Conservation (phyloP, 2,888 invertebrate species). For the Drosophila robusta region DNA sequence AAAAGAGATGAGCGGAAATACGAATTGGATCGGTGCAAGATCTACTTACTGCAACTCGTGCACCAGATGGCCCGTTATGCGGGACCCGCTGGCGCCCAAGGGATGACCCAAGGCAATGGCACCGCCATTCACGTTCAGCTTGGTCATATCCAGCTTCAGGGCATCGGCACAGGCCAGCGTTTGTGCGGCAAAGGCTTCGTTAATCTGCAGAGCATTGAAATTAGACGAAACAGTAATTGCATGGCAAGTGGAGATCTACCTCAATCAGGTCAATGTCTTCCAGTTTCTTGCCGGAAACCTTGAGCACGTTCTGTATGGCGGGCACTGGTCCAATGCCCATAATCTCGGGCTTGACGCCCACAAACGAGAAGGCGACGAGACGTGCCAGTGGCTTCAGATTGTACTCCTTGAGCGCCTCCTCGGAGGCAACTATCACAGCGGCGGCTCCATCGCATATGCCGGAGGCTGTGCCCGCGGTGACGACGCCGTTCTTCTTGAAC, state of each 20-base stretch:
- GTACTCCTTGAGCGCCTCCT: constrained; percentile 92
- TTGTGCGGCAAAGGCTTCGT: constrained; percentile 99
- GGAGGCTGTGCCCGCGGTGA: constrained; percentile 97
- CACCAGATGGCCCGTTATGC: constrained; percentile 95
- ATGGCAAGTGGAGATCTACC: constrained; percentile 85
- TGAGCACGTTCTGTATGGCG: constrained; percentile 94
- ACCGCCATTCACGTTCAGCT: constrained; percentile 97
- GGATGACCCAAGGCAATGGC: constrained; percentile 99
- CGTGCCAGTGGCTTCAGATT: constrained; percentile 95
- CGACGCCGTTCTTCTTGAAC: constrained; percentile 97
- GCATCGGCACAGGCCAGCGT: constrained; percentile 96
- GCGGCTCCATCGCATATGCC: constrained; percentile 99
- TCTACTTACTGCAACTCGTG: constrained; percentile 93
- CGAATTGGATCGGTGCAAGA: background rate
- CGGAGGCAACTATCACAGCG: constrained; percentile 95
- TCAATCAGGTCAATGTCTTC: constrained; percentile 97
- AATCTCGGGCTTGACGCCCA: constrained; percentile 98
- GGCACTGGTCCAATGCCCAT: constrained; percentile 99
- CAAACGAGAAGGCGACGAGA: constrained; percentile 95
- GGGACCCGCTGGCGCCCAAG: constrained; percentile 96
- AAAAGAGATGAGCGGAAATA: background rate
- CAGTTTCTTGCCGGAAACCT: constrained; percentile 91
- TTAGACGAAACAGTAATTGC: background rate
- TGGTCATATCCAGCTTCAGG: constrained; percentile 93
- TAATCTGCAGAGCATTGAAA: constrained; percentile 88